A percentile compares a stretch with the other conserved stretches of the same genome.
These are phyloP conservation scores for Pelochelys cantorii DNA, from an alignment of 2,797 vertebrate species.

Conservation along the genomic window DNA sequence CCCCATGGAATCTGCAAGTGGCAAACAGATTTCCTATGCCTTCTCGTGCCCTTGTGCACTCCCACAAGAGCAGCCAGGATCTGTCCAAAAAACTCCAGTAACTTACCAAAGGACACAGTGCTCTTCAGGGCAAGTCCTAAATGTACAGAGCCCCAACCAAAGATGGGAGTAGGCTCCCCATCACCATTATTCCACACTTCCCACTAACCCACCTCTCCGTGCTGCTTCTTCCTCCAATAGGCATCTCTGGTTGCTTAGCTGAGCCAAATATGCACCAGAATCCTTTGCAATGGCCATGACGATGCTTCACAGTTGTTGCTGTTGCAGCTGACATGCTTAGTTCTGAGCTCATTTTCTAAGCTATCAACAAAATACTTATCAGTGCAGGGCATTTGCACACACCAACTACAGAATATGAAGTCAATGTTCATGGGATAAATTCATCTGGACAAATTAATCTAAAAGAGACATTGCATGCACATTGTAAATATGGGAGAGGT, in stretches of 20 bases:
- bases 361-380: not conserved
- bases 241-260: not conserved
- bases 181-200: not conserved
- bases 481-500: slow-evolving; percentile 5
- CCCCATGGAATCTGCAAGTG: not conserved
- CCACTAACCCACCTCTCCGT: not conserved
- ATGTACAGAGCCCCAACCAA: too few species aligned
- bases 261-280: not conserved
- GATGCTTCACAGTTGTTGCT: too few species aligned
- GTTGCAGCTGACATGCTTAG: not conserved
- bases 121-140: not conserved
- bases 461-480: slow-evolving; percentile 43
- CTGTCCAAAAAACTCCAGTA: not conserved
- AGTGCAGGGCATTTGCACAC: slow-evolving; percentile 12
- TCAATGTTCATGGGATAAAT: not conserved
- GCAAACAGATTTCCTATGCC: not conserved
- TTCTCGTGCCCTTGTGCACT: not conserved
- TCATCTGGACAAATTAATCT: not conserved
- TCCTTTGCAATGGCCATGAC: not conserved
- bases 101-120: not conserved
- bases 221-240: too few species aligned
- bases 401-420: slow-evolving; percentile 39
- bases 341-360: not conserved
- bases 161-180: not conserved
- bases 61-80: not conserved